Conservation (phyloP, 2,113 vertebrate genomes). For the Zonotrichia leucophrys region DNA sequence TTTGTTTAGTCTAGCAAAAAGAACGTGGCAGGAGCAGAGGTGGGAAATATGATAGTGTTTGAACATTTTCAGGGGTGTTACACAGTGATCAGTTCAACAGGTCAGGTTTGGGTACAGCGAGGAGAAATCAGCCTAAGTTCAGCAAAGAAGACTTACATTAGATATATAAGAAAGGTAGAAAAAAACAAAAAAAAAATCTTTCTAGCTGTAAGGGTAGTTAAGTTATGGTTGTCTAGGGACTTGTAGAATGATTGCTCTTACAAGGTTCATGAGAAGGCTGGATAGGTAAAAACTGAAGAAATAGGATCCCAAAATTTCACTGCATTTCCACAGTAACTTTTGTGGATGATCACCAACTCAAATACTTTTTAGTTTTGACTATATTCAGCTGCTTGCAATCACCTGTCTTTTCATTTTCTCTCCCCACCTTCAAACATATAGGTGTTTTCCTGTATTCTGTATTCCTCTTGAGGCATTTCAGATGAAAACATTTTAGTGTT, state of each 20-base stretch:
- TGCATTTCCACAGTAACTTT: not conserved
- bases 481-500: not conserved
- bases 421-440: not conserved
- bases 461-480: not conserved
- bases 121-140: not conserved
- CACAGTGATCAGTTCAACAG: not conserved
- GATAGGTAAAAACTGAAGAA: not conserved
- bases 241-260: not conserved
- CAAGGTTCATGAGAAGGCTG: not conserved
- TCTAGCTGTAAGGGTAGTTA: not conserved
- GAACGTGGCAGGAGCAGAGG: not conserved
- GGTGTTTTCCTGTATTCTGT: not conserved
- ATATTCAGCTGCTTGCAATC: not conserved
- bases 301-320: not conserved
- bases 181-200: fast-evolving
- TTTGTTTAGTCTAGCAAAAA: conserved; percentile 47
- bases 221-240: not conserved
- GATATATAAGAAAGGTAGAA: not conserved
- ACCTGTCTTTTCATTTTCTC: not conserved
- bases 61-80: not conserved
- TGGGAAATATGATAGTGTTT: not conserved
- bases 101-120: not conserved
- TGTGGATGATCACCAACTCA: not conserved
- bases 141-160: not conserved
- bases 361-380: not conserved